A percentile compares a stretch with the other conserved stretches of the same genome.
Conservation (phyloP, 2,888 invertebrate species). For the Bembecia ichneumoniformis region DNA sequence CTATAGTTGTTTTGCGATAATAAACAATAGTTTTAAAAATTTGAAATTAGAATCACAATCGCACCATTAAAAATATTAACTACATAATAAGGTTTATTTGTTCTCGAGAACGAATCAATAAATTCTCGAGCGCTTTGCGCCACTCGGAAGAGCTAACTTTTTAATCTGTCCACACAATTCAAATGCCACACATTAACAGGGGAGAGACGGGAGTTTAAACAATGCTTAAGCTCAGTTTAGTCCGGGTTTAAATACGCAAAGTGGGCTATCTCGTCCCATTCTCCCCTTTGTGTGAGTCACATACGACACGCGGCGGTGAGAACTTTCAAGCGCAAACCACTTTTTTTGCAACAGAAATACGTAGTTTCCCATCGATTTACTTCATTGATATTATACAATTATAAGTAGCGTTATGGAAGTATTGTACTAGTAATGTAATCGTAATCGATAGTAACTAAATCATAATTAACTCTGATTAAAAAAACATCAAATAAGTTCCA, state of each 20-base stretch:
- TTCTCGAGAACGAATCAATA: not conserved
- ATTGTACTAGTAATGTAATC: too few relatives aligned
- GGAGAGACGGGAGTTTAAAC: constrained; percentile 8
- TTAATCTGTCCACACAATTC: constrained; percentile 20
- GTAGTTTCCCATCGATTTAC: not conserved
- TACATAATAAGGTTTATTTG: not conserved
- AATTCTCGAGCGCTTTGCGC: not conserved
- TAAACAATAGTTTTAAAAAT: too few relatives aligned
- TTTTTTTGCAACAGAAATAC: not conserved
- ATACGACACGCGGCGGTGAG: constrained; percentile 9
- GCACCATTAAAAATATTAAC: not conserved
- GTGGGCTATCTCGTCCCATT: constrained; percentile 16
- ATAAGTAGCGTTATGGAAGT: too few relatives aligned
- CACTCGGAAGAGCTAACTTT: constrained; percentile 16
- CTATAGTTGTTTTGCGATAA: too few relatives aligned
- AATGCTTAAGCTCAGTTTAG: constrained; percentile 10
- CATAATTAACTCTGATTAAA: too few relatives aligned
- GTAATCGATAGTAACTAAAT: too few relatives aligned
- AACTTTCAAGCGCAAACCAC: constrained; percentile 10
- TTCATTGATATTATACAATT: too few relatives aligned
- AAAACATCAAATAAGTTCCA: too few relatives aligned
- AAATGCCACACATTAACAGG: constrained; percentile 15
- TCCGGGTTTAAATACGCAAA: constrained; percentile 17
- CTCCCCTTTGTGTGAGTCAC: constrained; percentile 7
- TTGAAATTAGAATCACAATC: too few relatives aligned